These are phyloP conservation scores for Dufourea novaeangliae DNA, from an alignment of 1,140 invertebrate species.

Conservation along the genomic window DNA sequence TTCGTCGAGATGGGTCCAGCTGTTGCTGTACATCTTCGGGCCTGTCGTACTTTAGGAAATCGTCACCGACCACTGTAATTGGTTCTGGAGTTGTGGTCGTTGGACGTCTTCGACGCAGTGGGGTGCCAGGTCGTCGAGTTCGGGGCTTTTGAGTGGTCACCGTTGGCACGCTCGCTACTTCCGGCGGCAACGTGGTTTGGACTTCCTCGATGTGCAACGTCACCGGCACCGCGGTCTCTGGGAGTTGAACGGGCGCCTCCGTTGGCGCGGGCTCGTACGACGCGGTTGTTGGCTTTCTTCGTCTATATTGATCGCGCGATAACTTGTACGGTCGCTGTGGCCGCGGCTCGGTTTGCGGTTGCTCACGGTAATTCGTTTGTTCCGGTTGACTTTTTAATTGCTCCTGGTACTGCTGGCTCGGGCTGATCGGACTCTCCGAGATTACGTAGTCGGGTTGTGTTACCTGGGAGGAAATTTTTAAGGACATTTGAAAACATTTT, in stretches of 20 bases:
- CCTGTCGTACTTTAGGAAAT: slow-evolving; percentile 61
- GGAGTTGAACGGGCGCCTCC: slow-evolving; percentile 49
- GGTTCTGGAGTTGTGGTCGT: slow-evolving; percentile 61
- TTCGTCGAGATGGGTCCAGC: slow-evolving; percentile 39
- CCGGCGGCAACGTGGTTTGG: slow-evolving; percentile 48
- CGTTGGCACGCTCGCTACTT: slow-evolving; percentile 16
- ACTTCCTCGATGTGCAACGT: slow-evolving; percentile 49
- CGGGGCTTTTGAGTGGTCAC: slow-evolving; percentile 51
- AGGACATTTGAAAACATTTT: background rate
- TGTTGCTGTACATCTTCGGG: slow-evolving; percentile 42
- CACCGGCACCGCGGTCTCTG: slow-evolving; percentile 55
- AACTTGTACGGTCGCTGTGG: slow-evolving; percentile 57
- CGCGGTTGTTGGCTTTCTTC: slow-evolving; percentile 59
- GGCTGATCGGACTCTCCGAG: slow-evolving; percentile 14
- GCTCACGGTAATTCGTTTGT: slow-evolving; percentile 40
- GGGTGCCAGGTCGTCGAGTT: slow-evolving; percentile 59
- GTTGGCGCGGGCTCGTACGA: slow-evolving; percentile 55
- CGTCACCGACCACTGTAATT: slow-evolving; percentile 28
- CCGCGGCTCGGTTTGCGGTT: slow-evolving; percentile 52
- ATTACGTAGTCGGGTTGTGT: background rate
- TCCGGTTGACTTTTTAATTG: slow-evolving; percentile 46
- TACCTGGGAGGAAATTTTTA: slow-evolving; percentile 5
- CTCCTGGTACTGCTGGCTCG: slow-evolving; percentile 44
- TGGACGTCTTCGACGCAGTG: slow-evolving; percentile 56
- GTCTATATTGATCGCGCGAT: slow-evolving; percentile 54